phyloP scores from a whole-genome alignment of 2,888 invertebrate species.

The Tetrapedia diversipes region DNA sequence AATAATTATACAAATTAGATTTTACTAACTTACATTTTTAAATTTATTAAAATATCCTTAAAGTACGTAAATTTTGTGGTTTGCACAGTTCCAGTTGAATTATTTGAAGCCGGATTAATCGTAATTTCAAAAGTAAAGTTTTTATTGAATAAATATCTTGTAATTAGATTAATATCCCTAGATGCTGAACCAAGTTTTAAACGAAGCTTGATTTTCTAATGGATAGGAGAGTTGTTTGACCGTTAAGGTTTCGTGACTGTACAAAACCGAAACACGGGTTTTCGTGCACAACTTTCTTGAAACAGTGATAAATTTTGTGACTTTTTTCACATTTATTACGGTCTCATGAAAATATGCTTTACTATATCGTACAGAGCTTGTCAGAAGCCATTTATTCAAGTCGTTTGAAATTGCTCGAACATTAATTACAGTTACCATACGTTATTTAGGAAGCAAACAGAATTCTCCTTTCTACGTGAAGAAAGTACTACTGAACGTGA shows the following conservation, averaged over 20 bases:
- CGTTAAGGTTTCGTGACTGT: conserved; percentile 49
- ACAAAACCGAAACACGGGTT: conserved; percentile 30
- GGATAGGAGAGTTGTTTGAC: conserved; percentile 47
- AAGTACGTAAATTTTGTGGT: neutral
- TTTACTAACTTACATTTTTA: too few species aligned
- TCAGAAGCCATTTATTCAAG: too few species aligned
- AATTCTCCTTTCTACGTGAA: too few species aligned
- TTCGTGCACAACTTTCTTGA: conserved; percentile 29
- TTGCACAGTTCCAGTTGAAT: neutral
- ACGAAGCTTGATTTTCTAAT: conserved; percentile 28
- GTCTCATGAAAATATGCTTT: neutral
- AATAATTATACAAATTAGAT: too few species aligned
- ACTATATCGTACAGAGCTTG: neutral
- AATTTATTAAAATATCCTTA: too few species aligned
- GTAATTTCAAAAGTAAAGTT: neutral
- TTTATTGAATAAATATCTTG: neutral
- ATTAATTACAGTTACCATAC: too few species aligned
- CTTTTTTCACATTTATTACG: conserved; percentile 21
- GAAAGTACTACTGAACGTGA: too few species aligned
- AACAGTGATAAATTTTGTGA: conserved; percentile 23
- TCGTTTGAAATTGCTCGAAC: too few species aligned
- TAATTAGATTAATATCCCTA: conserved; percentile 28
- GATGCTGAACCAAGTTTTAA: conserved; percentile 18
- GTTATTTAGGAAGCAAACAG: too few species aligned
- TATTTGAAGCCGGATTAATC: neutral